Evolutionary conservation across 2,113 vertebrate species (phyloP).

Genomic region (Myiagra hebetior): DNA sequence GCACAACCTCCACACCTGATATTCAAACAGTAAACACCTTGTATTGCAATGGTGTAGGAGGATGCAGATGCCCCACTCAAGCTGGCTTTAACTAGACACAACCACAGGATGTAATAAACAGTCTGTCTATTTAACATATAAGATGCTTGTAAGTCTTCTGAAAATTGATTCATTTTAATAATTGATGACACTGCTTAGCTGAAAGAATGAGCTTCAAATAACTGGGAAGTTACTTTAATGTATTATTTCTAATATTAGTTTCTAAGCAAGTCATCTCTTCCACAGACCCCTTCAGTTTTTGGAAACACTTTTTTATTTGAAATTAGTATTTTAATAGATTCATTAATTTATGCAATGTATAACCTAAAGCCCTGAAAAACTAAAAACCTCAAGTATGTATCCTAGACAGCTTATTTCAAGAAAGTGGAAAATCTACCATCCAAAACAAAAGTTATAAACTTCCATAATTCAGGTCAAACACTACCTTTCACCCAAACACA

Average conservation of each 20-base stretch:
- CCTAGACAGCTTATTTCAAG: background rate
- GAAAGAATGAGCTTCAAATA: background rate
- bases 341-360: background rate
- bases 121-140: background rate
- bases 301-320: background rate
- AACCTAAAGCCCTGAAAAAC: background rate
- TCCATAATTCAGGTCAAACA: background rate
- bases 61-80: background rate
- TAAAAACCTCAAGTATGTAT: background rate
- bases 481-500: background rate
- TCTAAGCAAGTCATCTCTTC: background rate
- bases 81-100: background rate
- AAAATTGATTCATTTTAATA: background rate
- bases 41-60: background rate
- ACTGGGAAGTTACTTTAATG: background rate
- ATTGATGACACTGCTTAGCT: background rate
- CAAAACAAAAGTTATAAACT: background rate
- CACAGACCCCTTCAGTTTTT: background rate
- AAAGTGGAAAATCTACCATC: background rate
- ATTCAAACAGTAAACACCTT: background rate
- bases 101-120: background rate
- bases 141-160: background rate
- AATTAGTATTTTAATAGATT: background rate
- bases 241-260: background rate
- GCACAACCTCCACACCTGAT: background rate